phyloP scores from a whole-genome alignment of 2,797 vertebrate genomes.

The Anomalospiza imberbis region DNA sequence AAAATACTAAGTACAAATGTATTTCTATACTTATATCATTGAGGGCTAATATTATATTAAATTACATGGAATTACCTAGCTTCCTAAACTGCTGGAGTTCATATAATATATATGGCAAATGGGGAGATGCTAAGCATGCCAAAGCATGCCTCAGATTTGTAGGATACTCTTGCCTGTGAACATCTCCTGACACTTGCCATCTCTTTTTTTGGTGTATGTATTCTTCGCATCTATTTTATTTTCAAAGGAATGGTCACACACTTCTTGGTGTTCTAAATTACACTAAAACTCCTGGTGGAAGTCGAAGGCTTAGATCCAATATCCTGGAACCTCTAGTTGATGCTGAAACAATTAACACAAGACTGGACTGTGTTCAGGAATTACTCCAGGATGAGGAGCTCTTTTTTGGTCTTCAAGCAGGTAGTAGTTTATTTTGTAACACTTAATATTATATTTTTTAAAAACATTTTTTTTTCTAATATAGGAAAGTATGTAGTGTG shows the following conservation, averaged over 20 bases:
- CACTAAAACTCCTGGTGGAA: slow-evolving; percentile 92
- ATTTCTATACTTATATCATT: neutral
- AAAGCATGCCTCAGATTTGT: neutral
- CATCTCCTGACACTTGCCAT: neutral
- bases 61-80: neutral
- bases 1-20: neutral
- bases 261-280: slow-evolving; percentile 93
- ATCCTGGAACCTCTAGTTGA: slow-evolving; percentile 92
- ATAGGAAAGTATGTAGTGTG: neutral
- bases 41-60: neutral
- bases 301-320: slow-evolving; percentile 90
- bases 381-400: slow-evolving; percentile 90
- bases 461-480: neutral
- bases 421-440: slow-evolving; percentile 65
- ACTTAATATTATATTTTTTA: neutral
- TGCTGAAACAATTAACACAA: slow-evolving; percentile 87
- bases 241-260: slow-evolving; percentile 85
- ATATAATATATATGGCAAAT: neutral
- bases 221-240: slow-evolving; percentile 4
- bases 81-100: neutral
- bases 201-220: neutral
- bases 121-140: neutral
- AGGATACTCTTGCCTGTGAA: neutral
- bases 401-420: slow-evolving; percentile 91
- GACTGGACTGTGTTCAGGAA: slow-evolving; percentile 91